phyloP scores from a whole-genome alignment of 2,113 vertebrate species.

The Chaenocephalus aceratus region DNA sequence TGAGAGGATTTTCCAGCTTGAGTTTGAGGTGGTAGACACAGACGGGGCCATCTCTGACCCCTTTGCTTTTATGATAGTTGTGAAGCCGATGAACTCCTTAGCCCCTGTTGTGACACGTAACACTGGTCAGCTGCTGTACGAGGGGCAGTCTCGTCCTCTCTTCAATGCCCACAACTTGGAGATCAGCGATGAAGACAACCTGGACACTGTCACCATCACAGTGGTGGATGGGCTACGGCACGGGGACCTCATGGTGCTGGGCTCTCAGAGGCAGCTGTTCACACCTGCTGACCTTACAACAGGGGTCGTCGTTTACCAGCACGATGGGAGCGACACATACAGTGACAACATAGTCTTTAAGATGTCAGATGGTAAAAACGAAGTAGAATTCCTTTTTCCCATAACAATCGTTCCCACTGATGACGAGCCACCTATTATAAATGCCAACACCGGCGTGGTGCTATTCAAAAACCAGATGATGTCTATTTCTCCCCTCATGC shows the following conservation, averaged over 20 bases:
- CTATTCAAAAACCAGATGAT: conserved; percentile 91
- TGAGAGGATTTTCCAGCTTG: conserved; percentile 93
- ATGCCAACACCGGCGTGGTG: conserved; percentile 91
- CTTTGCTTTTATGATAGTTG: conserved; percentile 94
- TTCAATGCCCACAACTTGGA: conserved; percentile 87
- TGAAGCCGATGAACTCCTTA: conserved; percentile 95
- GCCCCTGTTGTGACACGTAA: conserved; percentile 93
- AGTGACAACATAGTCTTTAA: conserved; percentile 94
- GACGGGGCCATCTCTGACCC: conserved; percentile 93
- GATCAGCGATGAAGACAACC: conserved; percentile 93
- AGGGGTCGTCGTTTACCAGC: conserved; percentile 90
- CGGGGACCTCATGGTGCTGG: conserved; percentile 87
- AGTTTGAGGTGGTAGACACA: conserved; percentile 91
- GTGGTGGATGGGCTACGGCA: conserved; percentile 92
- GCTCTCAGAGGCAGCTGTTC: conserved; percentile 86
- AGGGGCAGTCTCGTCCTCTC: conserved; percentile 93
- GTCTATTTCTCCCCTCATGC: conserved; percentile 84
- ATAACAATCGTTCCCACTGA: conserved; percentile 94
- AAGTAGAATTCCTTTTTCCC: conserved; percentile 94
- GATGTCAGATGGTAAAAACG: conserved; percentile 91
- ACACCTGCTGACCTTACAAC: conserved; percentile 87
- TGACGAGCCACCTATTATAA: conserved; percentile 93
- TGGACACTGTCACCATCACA: conserved; percentile 85
- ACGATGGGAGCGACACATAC: conserved; percentile 91
- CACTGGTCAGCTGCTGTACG: conserved; percentile 93